Base-by-base conservation (phyloP, 2,113 vertebrate species). In the Macrotis lagotis region DNA sequence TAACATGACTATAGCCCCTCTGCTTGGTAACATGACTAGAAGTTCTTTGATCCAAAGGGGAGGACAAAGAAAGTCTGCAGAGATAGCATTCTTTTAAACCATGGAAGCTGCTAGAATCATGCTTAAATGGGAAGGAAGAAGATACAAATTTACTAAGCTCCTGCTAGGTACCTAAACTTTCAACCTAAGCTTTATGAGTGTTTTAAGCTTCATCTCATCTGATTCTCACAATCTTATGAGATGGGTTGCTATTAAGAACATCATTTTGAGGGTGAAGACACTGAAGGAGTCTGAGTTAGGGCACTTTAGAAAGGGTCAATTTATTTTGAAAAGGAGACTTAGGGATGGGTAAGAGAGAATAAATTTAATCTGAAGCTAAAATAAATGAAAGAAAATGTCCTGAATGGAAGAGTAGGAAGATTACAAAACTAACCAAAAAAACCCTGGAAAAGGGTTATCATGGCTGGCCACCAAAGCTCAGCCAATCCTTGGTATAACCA, bases 281-380 rank as follows among this genome's bases (percentile, higher is more conserved):
- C 66, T 2, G 37, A 83, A 44, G 19, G 1, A 83, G n/a, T 44
- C 19, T 7, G 51, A 51, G 48, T 50, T n/a, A 83, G 44, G 47
- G 93, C 44, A 91, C 91, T 92, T 88, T 44, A 90, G 95, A 93
- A 66, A 50, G 47, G 37, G 66, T 7, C 66, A 44, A 53, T 49
- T 50, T 37, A 37, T 89, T 91, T n/a, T 10, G 66, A 31, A 8
- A 74, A 14, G 19, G 51, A 50, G 50, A 66, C 26, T 66, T 6
- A 49, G 48, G 16, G 66, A 24, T 83, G 16, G 24, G 44, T 22
- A 83, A 83, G n/a, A 44, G 37, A 83, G 66, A 83, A 83, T 44
- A 83, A 44, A 83, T 83, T 44, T 83, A 83, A 83, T n/a, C 19
- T 44, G 7, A 83, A 44, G n/a, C 16, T 83, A 83, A 83, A 83